phyloP scores from a whole-genome alignment of 64 coral and sea anemone genomes.

The Cladopsammia gracilis region DNA sequence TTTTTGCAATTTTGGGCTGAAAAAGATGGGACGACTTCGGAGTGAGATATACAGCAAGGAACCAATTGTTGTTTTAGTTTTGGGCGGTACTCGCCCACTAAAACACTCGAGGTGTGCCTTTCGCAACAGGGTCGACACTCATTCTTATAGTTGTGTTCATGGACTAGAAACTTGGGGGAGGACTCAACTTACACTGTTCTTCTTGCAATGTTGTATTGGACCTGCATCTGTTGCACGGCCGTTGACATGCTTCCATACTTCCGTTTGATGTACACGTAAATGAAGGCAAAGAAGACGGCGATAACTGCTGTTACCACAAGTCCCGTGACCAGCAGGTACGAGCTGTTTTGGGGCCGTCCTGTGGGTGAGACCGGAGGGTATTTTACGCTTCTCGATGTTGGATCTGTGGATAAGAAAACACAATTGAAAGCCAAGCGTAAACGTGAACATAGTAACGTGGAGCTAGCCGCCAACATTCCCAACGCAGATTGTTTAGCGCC shows the following conservation, averaged over 20 bases:
- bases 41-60: too few species aligned
- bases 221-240: slow-evolving; percentile 37
- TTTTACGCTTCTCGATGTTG: background rate
- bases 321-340: background rate
- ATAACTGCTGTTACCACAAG: slow-evolving; percentile 1
- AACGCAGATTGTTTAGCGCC: too few species aligned
- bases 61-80: too few species aligned
- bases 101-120: too few species aligned
- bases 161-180: too few species aligned
- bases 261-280: slow-evolving; percentile 3
- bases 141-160: too few species aligned
- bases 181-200: slow-evolving; percentile 7
- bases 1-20: too few species aligned
- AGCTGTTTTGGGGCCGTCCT: background rate
- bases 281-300: background rate
- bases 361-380: background rate
- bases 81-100: too few species aligned
- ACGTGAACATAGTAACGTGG: too few species aligned
- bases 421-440: background rate
- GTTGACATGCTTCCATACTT: slow-evolving; percentile 39
- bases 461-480: too few species aligned
- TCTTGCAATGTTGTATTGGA: slow-evolving; percentile 22
- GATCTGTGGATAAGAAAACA: background rate
- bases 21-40: too few species aligned
- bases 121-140: too few species aligned